Conservation (phyloP, 2,888 invertebrate genomes). For the Sericinus montela region DNA sequence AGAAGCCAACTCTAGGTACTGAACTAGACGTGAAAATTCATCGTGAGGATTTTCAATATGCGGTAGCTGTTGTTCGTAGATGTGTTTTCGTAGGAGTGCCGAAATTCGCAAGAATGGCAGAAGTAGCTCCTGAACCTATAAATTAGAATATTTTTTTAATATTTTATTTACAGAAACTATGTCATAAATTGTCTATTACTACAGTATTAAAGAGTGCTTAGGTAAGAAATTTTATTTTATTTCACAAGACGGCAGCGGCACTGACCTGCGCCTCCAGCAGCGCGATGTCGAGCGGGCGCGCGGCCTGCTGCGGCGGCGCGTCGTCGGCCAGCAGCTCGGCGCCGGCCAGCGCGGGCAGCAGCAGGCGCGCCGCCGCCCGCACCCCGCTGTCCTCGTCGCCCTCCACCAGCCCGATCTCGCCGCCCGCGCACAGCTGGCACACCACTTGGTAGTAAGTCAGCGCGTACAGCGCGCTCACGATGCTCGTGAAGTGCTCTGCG, state of each 20-base stretch:
- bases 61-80: slow-evolving; percentile 88
- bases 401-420: slow-evolving; percentile 76
- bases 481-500: slow-evolving; percentile 91
- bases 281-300: slow-evolving; percentile 39
- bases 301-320: slow-evolving; percentile 32
- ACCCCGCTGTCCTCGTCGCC: slow-evolving; percentile 28
- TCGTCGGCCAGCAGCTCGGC: slow-evolving; percentile 82
- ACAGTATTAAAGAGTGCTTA: too few relatives aligned
- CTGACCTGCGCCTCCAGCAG: slow-evolving; percentile 48
- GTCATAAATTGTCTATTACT: too few relatives aligned
- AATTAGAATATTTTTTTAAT: too few relatives aligned
- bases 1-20: slow-evolving; percentile 84
- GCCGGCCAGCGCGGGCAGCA: slow-evolving; percentile 52
- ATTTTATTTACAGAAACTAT: too few relatives aligned
- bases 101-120: slow-evolving; percentile 92
- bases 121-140: slow-evolving; percentile 86
- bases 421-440: slow-evolving; percentile 86
- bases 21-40: slow-evolving; percentile 88
- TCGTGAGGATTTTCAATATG: slow-evolving; percentile 81
- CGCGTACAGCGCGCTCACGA: slow-evolving; percentile 93
- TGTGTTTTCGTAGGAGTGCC: slow-evolving; percentile 89
- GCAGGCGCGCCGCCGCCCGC: slow-evolving; percentile 39
- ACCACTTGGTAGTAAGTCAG: slow-evolving; percentile 93
- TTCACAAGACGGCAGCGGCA: too few relatives aligned
- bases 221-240: too few relatives aligned